A percentile compares a stretch with the other conserved stretches of the same genome.
These are phyloP conservation scores for Pinctada fucata DNA, from an alignment of 2,888 invertebrate genomes.

Conservation along the genomic window DNA sequence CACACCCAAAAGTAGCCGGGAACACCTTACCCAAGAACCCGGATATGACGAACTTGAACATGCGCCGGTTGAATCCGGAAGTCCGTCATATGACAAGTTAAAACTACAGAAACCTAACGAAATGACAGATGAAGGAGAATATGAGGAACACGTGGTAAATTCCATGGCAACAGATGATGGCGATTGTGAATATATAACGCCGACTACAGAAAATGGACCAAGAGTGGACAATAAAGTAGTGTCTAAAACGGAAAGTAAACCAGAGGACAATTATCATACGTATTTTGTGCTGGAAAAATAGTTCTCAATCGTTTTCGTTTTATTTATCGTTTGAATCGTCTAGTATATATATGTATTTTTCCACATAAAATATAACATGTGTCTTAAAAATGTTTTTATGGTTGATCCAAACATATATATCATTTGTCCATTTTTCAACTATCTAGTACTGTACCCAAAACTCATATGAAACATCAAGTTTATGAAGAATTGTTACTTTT, in stretches of 20 bases:
- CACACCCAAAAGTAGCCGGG: slow-evolving; percentile 6
- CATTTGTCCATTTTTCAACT: neutral
- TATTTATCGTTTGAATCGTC: neutral
- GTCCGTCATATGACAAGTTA: slow-evolving; percentile 8
- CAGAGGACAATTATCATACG: slow-evolving; percentile 14
- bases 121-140: too few species aligned
- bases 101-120: neutral
- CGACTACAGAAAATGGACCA: neutral
- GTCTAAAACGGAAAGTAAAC: neutral
- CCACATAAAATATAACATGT: too few species aligned
- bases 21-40: slow-evolving; percentile 6
- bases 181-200: slow-evolving; percentile 20
- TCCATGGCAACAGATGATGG: neutral
- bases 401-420: neutral
- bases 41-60: slow-evolving; percentile 7
- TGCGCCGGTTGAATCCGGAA: neutral
- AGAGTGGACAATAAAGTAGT: neutral
- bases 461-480: too few species aligned
- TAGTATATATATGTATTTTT: too few species aligned
- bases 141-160: neutral
- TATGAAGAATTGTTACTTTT: too few species aligned
- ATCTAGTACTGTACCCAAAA: neutral
- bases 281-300: slow-evolving; percentile 19
- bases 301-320: neutral
- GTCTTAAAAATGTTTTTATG: neutral